Evolutionary conservation across 1,140 invertebrate species (phyloP), one percentile per base, ranked within the genome.

Genomic region (Papilio glaucus): DNA sequence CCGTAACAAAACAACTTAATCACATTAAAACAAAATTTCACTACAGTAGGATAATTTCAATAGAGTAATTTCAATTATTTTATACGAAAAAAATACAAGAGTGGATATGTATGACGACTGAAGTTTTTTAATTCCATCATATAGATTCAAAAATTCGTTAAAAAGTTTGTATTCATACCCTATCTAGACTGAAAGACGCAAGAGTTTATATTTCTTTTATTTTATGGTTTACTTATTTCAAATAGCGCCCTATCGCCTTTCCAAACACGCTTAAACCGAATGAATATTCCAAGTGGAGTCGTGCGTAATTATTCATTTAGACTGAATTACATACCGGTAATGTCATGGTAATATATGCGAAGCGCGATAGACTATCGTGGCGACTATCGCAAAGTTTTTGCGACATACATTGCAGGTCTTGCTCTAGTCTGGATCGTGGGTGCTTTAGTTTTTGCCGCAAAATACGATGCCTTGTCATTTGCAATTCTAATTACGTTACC

Each of bases 271-370:
- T 33, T 33, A 37, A 69, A 71, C 24, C 75, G 62, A 75, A 79
- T 77, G 53, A 73, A 72, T 75, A 73, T 73, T 73, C 65, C 70
- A 76, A 71, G 68, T 38, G 41, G 42, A 8, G 38, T 61, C 45
- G 65, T 75, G 70, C 73, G 70, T 74, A 73, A 77, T 77, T 75
- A 77, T 73, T 78, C 76, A 80, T 80, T 80, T 70, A 77, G 74
- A 73, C 61, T 79, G 73, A 76, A 76, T 78, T 82, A 77, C 76
- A 77, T 39, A 10, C 71, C 63, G 8, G 62, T 73, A 80, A 80
- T 77, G 70, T 45, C 65, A 80, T 80, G 80, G 65, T 71, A 80
- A 80, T 80, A 41, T 74, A 79, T 83, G 62, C 78, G 65, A 33
- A 15, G 13, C 61, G 72, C 77, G 79, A 83, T 83, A 83, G 73